Conservation (phyloP, 2,888 invertebrate genomes). For the Plusia festucae region DNA sequence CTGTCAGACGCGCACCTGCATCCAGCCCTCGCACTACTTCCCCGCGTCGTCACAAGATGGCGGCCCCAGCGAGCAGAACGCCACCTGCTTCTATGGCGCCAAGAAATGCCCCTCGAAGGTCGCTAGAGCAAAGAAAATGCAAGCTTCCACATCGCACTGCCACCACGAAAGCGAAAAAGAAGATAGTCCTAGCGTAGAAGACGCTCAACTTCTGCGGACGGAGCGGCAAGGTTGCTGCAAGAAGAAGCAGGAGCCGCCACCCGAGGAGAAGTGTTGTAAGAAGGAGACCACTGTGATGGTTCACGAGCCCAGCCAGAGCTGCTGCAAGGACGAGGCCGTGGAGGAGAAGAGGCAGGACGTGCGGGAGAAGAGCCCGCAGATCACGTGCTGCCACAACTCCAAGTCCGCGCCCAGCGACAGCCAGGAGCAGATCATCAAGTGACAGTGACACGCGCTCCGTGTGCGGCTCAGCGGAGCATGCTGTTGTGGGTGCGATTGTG, state of each 20-base stretch:
- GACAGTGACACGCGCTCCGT: conserved; percentile 30
- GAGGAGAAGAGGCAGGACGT: conserved; percentile 56
- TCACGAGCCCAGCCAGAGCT: conserved; percentile 56
- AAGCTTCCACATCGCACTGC: conserved; percentile 58
- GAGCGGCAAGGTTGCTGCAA: conserved; percentile 78
- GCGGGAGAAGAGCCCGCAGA: conserved; percentile 79
- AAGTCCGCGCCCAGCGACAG: conserved; percentile 74
- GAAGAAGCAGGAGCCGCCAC: conserved; percentile 73
- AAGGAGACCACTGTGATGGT: conserved; percentile 58
- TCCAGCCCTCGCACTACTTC: conserved; percentile 84
- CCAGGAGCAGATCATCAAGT: conserved; percentile 80
- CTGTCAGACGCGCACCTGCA: conserved; percentile 83
- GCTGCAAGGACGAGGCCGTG: conserved; percentile 57
- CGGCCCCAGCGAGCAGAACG: conserved; percentile 59
- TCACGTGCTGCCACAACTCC: conserved; percentile 78
- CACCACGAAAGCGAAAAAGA: conserved; percentile 76
- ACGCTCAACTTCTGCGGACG: conserved; percentile 73
- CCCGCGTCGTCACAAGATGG: conserved; percentile 72
- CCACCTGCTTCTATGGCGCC: conserved; percentile 81
- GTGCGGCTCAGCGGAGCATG: conserved; percentile 30
- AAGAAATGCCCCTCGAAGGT: conserved; percentile 81
- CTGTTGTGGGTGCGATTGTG: conserved; percentile 32
- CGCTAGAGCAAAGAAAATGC: conserved; percentile 72
- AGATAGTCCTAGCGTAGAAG: conserved; percentile 79
- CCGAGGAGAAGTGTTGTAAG: conserved; percentile 67